Evolutionary conservation across 35 echinoderm and acorn worm species (phyloP), one percentile per base, ranked within the genome.

Genomic region (Heliocidaris erythrogramma): DNA sequence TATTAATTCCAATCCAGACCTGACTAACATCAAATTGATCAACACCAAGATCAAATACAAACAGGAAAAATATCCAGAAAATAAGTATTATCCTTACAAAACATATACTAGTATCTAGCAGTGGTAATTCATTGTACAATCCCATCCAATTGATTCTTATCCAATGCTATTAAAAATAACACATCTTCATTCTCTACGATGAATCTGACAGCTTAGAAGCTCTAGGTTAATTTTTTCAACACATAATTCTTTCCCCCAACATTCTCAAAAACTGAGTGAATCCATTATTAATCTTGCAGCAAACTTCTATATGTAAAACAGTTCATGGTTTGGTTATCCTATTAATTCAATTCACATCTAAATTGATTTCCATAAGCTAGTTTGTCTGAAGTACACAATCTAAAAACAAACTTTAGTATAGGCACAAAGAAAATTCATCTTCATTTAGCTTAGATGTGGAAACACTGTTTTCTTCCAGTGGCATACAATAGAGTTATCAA

Each of bases 51-150:
- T n/a, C 21, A 78, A 78, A 78, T 21, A n/a, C 65, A 78, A 78
- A 78, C 27, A 21, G 65, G 65, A 78, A 78, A 21, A 78, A 78
- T 78, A 21, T 78, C 17, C 65, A 78, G 65, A 78, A 78, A 78
- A 78, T 78, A 78, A 78, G 65, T 78, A 78, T 78, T n/a, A 78
- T 78, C 7, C 6, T 78, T 78, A 78, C 65, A 78, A n/a, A 78
- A 78, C 65, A 78, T 78, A 78, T 78, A n/a, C n/a, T n/a, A n/a
- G n/a, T n/a, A 78, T 78, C 65, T 78, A 78, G 65, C 65, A 78
- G 65, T 78, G 65, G 27, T 78, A 78, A 18, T 8, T n/a, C 27
- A 78, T 78, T 78, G 65, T 78, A 78, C 65, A 78, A 17, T 21
- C 65, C 52, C 65, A 18, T 27, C 27, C 7, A 7, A 5, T 78